Percentiles rank a stretch among this genome's conserved stretches.
Evolutionary conservation across 2,888 invertebrate species (phyloP).

Genomic region (Thymelicus acteon): DNA sequence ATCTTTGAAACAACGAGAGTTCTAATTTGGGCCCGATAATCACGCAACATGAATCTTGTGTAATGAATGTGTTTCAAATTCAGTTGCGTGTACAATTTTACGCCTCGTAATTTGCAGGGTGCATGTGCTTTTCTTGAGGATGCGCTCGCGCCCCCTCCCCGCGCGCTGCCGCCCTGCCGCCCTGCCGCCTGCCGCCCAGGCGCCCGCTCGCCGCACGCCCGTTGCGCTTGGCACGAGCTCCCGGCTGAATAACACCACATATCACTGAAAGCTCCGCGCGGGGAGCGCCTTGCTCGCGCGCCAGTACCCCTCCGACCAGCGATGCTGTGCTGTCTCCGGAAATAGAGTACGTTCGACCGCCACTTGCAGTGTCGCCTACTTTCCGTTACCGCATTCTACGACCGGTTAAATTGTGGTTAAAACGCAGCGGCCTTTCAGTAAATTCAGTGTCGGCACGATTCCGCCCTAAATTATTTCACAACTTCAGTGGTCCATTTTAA

Average conservation of each 20-base stretch:
- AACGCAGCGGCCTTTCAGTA: conserved; percentile 56
- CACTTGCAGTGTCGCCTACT: conserved; percentile 57
- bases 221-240: conserved; percentile 68
- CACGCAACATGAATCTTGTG: not conserved
- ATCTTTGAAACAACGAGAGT: not conserved
- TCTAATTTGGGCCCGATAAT: not conserved
- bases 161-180: conserved; percentile 40
- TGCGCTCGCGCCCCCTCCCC: conserved; percentile 39
- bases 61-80: conserved; percentile 20
- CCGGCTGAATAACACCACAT: conserved; percentile 57
- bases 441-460: conserved; percentile 24
- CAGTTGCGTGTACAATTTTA: conserved; percentile 29
- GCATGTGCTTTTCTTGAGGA: conserved; percentile 25
- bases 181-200: conserved; percentile 32
- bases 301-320: conserved; percentile 85
- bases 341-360: conserved; percentile 80
- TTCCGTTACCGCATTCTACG: conserved; percentile 59
- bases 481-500: conserved; percentile 40
- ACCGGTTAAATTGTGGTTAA: conserved; percentile 74
- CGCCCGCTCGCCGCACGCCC: conserved; percentile 46
- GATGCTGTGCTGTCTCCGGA: conserved; percentile 86
- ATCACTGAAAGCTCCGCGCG: conserved; percentile 67
- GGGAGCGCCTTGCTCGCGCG: conserved; percentile 64
- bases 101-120: conserved; percentile 36
- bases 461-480: conserved; percentile 2